These are phyloP conservation scores for Drosophila formosana DNA, from an alignment of 2,888 invertebrate species.

Conservation along the genomic window DNA sequence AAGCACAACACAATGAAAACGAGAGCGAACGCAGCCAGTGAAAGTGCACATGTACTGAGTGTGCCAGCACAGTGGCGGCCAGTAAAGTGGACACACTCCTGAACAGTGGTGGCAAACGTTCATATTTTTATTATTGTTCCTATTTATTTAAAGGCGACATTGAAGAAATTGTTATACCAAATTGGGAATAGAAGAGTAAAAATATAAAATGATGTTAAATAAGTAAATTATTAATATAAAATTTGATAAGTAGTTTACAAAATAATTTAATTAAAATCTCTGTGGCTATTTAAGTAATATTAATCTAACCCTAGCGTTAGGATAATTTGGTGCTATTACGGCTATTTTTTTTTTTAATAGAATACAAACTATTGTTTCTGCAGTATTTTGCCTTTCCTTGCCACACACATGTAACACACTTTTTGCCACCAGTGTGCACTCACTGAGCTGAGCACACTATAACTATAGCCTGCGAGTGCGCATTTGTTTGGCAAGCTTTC, in stretches of 20 bases:
- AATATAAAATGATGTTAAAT: no score
- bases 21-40: constrained; percentile 75
- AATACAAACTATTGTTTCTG: no score
- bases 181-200: no score
- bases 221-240: no score
- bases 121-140: neutral
- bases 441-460: constrained; percentile 18
- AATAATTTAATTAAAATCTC: no score
- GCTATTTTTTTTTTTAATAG: no score
- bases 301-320: no score
- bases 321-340: no score
- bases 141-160: neutral
- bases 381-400: neutral
- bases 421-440: constrained; percentile 49
- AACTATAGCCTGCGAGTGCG: constrained; percentile 67
- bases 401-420: neutral
- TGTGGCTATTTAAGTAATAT: no score
- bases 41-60: constrained; percentile 76
- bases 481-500: constrained; percentile 69
- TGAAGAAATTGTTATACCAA: no score
- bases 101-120: neutral
- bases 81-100: neutral
- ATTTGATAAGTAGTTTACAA: no score
- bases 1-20: constrained; percentile 66
- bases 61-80: constrained; percentile 45